Evolutionary conservation across 2,888 invertebrate species (phyloP), one percentile per base, ranked within the genome.

Genomic region (Candidula unifasciata): DNA sequence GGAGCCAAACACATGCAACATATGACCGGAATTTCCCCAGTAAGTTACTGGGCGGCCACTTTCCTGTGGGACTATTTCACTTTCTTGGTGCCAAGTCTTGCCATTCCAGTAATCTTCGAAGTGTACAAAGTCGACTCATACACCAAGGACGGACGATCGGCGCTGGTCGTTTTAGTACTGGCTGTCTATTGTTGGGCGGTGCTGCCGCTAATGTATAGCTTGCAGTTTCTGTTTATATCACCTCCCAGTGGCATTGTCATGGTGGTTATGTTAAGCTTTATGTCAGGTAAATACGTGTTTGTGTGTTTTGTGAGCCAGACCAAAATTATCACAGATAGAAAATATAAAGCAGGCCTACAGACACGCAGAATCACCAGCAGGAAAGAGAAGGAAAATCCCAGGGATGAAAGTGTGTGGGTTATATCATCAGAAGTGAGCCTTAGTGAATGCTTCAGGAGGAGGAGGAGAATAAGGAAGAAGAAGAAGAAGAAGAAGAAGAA

Each of bases 161-260:
- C 89, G 0, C 78, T 90, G 64, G 94, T 96, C 88, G 95, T 96
- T 87, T 84, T 96, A 0, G 92, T 96, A 30, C 92, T 97, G 78
- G 90, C 96, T 80, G 91, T 96, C 77, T 97, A 96, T 92, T 96
- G 96, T 0, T 96, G 95, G 91, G 95, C 96, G 0, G 96, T 96
- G 93, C 92, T 97, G 86, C 97, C 97, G 0, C 94, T 96, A 60
- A 95, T 95, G 88, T 97, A 97, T 92, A 89, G 96, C 18, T 93
- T 95, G 80, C 96, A 96, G 3, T 95, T 95, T 89, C 86, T 95
- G 24, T 97, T 97, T 92, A 94, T 94, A 13, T 95, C 96, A 8
- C 96, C 97, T 0, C 95, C 97, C 0, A 95, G 96, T 0, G 97
- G 97, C 21, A 97, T 96, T 93, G 96, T 96, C 0, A 95, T 96